Conservation (phyloP, 2,797 vertebrate genomes). For the Cottoperca gobio region DNA sequence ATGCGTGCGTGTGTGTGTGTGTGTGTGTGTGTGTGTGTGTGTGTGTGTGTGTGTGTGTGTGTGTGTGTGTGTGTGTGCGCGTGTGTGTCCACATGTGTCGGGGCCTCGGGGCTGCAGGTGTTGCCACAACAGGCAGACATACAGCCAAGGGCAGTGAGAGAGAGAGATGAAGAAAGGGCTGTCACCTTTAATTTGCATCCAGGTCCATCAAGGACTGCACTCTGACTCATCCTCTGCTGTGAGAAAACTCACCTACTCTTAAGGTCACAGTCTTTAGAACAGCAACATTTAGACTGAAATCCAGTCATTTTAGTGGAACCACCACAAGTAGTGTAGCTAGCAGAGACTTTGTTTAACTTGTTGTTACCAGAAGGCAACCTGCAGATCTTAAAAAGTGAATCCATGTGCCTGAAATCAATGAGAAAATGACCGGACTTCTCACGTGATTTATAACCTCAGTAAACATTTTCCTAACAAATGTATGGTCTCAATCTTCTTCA, state of each 20-base stretch:
- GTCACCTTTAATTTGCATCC: conserved; percentile 40
- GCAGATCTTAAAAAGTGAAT: too few relatives aligned
- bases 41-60: too few relatives aligned
- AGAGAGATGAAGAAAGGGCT: conserved; percentile 11
- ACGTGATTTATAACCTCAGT: too few relatives aligned
- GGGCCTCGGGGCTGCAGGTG: conserved; percentile 29
- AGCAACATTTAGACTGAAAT: not conserved
- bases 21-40: not conserved
- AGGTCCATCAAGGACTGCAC: not conserved
- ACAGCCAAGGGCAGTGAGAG: conserved; percentile 1
- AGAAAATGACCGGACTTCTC: too few relatives aligned
- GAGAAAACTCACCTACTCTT: not conserved
- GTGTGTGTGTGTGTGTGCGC: not conserved
- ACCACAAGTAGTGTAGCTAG: not conserved
- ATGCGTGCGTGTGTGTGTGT: not conserved
- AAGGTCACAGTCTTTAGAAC: not conserved
- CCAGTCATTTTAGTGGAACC: not conserved
- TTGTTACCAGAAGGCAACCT: too few relatives aligned
- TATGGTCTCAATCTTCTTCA: too few relatives aligned
- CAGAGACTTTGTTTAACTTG: not conserved
- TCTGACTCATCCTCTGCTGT: conserved; percentile 9
- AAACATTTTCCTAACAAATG: too few relatives aligned
- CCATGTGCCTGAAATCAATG: too few relatives aligned
- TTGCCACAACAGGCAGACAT: not conserved
- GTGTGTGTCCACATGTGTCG: not conserved